phyloP scores from a whole-genome alignment of 2,113 vertebrate species.

The Planiliza haematocheilus region DNA sequence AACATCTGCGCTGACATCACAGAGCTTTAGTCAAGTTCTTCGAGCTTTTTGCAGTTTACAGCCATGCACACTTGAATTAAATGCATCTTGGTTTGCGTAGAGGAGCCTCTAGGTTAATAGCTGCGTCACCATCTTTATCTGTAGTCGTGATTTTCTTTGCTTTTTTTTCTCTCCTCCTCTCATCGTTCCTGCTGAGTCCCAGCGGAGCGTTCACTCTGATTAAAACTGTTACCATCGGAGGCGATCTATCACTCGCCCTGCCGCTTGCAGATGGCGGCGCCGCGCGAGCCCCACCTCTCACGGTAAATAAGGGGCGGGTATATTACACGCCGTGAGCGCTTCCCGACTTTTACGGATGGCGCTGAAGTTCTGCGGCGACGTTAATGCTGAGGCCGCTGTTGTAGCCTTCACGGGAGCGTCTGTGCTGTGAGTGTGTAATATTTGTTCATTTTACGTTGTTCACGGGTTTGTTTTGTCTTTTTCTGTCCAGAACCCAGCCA shows the following conservation, averaged over 20 bases:
- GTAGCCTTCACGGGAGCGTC: slow-evolving; percentile 43
- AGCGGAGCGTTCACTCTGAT: slow-evolving; percentile 45
- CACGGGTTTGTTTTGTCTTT: slow-evolving; percentile 79
- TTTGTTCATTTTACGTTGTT: slow-evolving; percentile 73
- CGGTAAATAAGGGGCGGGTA: slow-evolving; percentile 71
- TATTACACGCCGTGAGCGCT: slow-evolving; percentile 72
- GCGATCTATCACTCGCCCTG: slow-evolving; percentile 60
- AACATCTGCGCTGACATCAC: too few relatives aligned
- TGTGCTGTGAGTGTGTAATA: slow-evolving; percentile 31
- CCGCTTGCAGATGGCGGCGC: slow-evolving; percentile 47
- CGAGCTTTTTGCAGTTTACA: too few relatives aligned
- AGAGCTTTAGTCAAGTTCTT: too few relatives aligned
- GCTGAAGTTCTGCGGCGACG: slow-evolving; percentile 51
- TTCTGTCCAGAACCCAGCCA: slow-evolving; percentile 90
- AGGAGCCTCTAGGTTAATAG: slow-evolving; percentile 3
- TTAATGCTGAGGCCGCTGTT: slow-evolving; percentile 68
- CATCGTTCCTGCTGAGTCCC: slow-evolving; percentile 39
- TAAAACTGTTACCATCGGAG: slow-evolving; percentile 57
- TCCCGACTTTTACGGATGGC: slow-evolving; percentile 75
- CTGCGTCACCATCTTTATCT: slow-evolving; percentile 27
- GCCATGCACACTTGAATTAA: too few relatives aligned
- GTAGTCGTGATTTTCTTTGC: slow-evolving; percentile 28
- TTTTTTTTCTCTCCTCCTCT: too few relatives aligned
- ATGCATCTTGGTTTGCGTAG: too few relatives aligned
- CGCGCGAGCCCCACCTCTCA: slow-evolving; percentile 38